Percentiles rank a stretch among this genome's conserved stretches.
These are phyloP conservation scores for Boulengeromyrus knoepffleri DNA, from an alignment of 2,113 vertebrate genomes.

Conservation along the genomic window DNA sequence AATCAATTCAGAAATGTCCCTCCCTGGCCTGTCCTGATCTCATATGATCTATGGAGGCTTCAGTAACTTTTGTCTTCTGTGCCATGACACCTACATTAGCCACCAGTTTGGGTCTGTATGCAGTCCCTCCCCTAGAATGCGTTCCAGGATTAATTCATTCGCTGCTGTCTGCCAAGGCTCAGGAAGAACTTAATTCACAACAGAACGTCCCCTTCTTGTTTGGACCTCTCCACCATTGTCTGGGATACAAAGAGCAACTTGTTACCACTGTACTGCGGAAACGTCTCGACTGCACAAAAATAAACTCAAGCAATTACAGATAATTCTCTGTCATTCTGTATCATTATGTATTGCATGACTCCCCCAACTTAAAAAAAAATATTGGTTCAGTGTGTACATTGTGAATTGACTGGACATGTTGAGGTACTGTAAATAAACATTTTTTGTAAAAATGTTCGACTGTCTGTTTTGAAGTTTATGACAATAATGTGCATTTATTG, in stretches of 20 bases:
- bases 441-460: constrained; percentile 39
- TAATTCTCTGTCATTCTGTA: constrained; percentile 31
- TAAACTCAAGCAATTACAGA: constrained; percentile 23
- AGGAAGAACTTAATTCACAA: constrained; percentile 47
- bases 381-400: constrained; percentile 51
- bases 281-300: constrained; percentile 23
- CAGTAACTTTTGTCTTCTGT: constrained; percentile 8
- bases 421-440: constrained; percentile 63
- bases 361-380: constrained; percentile 17
- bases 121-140: constrained; percentile 5
- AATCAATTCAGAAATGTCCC: not conserved
- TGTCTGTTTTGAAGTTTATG: not conserved
- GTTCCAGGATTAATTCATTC: constrained; percentile 26
- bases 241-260: constrained; percentile 27
- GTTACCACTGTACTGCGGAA: constrained; percentile 34
- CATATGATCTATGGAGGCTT: not conserved
- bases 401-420: constrained; percentile 49
- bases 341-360: constrained; percentile 50
- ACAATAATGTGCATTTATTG: not conserved
- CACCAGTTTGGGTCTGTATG: constrained; percentile 21
- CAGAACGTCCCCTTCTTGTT: constrained; percentile 28
- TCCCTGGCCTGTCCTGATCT: not conserved
- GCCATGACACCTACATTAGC: constrained; percentile 25
- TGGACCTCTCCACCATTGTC: constrained; percentile 37
- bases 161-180: constrained; percentile 40